Evolutionary conservation across 2,888 invertebrate genomes (phyloP).

Genomic region (Lampropteryx suffumata): DNA sequence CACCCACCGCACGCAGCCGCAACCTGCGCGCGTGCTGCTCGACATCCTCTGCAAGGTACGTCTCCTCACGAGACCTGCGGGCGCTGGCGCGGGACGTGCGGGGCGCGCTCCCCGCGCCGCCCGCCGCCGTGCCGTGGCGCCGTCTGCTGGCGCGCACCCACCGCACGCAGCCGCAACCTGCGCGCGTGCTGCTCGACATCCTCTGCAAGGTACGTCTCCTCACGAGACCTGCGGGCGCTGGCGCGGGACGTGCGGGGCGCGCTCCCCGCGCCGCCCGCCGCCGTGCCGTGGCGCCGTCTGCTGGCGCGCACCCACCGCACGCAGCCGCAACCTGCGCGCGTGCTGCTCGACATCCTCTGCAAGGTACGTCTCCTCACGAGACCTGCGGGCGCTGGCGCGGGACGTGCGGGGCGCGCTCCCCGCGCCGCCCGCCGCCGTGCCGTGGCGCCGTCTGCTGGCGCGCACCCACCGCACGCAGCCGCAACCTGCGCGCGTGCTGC

Average conservation of each 20-base stretch:
- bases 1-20: constrained; percentile 83
- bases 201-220: constrained; percentile 41
- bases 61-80: no score
- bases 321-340: constrained; percentile 86
- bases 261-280: constrained; percentile 18
- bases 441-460: constrained; percentile 26
- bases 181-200: constrained; percentile 80
- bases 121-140: constrained; percentile 26
- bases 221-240: no score
- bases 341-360: constrained; percentile 65
- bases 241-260: constrained; percentile 31
- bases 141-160: constrained; percentile 23
- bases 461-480: constrained; percentile 82
- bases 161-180: constrained; percentile 86
- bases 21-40: constrained; percentile 85
- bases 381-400: not conserved
- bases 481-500: constrained; percentile 86
- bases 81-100: constrained; percentile 26
- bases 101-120: constrained; percentile 26
- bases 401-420: constrained; percentile 35
- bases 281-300: constrained; percentile 29
- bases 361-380: no score
- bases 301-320: constrained; percentile 73
- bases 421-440: constrained; percentile 19
- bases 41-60: constrained; percentile 37